Evolutionary conservation across 2,888 invertebrate species (phyloP).

Genomic region (Petrolisthes cinctipes): DNA sequence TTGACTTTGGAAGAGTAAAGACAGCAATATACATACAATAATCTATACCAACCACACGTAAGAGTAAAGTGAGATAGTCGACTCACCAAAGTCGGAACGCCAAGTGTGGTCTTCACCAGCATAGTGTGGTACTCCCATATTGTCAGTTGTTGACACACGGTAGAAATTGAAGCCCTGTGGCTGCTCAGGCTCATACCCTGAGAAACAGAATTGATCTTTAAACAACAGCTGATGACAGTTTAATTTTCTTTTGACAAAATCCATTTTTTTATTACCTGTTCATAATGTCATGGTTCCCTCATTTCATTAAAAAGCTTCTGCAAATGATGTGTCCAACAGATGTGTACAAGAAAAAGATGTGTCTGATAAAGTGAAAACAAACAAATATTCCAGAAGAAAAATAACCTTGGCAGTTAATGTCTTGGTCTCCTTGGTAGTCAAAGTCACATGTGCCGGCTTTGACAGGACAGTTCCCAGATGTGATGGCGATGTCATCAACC

Average conservation of each 20-base stretch:
- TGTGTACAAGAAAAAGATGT: too few species aligned
- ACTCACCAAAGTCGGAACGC: slow-evolving; percentile 31
- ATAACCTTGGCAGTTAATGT: slow-evolving; percentile 43
- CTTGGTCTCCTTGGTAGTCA: slow-evolving; percentile 34
- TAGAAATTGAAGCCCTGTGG: slow-evolving; percentile 36
- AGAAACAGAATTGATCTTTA: background rate
- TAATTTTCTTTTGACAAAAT: too few species aligned
- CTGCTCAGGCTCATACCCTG: slow-evolving; percentile 31
- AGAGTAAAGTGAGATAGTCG: background rate
- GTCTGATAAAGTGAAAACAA: too few species aligned
- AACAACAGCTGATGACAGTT: too few species aligned
- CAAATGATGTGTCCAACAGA: too few species aligned
- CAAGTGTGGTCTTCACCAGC: slow-evolving; percentile 37
- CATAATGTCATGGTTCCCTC: too few species aligned
- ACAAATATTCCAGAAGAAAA: background rate
- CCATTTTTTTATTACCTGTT: too few species aligned
- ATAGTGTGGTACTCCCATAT: background rate
- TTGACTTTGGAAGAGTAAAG: too few species aligned
- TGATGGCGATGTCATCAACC: slow-evolving; percentile 45
- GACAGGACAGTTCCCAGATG: slow-evolving; percentile 28
- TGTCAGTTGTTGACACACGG: slow-evolving; percentile 15
- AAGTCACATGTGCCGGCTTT: slow-evolving; percentile 39
- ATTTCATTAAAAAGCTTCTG: too few species aligned
- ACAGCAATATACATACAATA: too few species aligned
- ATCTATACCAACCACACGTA: too few species aligned